Conservation (phyloP, 2,797 vertebrate genomes). For the Thalassophryne amazonica region DNA sequence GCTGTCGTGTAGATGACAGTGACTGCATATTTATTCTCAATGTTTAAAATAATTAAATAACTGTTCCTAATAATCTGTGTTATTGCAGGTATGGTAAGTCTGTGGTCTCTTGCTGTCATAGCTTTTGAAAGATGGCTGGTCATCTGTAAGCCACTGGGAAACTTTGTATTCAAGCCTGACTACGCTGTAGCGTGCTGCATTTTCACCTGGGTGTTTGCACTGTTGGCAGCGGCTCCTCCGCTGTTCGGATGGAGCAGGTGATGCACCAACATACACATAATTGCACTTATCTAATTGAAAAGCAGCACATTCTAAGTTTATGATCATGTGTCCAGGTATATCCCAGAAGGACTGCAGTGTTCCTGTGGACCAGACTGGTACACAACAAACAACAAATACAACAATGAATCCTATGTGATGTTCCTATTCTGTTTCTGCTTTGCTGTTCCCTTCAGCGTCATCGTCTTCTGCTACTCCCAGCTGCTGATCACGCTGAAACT, state of each 20-base stretch:
- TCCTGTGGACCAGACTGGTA: constrained; percentile 79
- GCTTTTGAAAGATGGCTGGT: constrained; percentile 80
- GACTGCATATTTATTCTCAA: too few relatives aligned
- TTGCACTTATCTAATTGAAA: background rate
- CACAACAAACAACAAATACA: constrained; percentile 74
- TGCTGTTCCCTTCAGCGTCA: constrained; percentile 66
- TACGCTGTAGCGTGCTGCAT: constrained; percentile 74
- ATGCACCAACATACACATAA: background rate
- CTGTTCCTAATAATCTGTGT: too few relatives aligned
- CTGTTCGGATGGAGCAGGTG: constrained; percentile 81
- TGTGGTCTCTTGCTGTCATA: constrained; percentile 81
- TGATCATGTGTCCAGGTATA: constrained; percentile 58
- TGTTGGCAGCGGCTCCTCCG: constrained; percentile 65
- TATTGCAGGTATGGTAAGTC: constrained; percentile 76
- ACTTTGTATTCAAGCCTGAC: constrained; percentile 72
- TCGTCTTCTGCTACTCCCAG: constrained; percentile 78
- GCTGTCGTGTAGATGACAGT: too few relatives aligned
- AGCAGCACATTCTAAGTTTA: background rate
- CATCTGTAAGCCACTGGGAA: constrained; percentile 79
- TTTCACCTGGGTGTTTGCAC: constrained; percentile 68
- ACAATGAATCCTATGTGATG: constrained; percentile 77
- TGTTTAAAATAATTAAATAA: too few relatives aligned
- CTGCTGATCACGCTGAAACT: constrained; percentile 77
- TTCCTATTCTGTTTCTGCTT: constrained; percentile 84
- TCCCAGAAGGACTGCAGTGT: constrained; percentile 78